Conservation (phyloP, 2,888 invertebrate genomes). For the Malacosoma neustria region DNA sequence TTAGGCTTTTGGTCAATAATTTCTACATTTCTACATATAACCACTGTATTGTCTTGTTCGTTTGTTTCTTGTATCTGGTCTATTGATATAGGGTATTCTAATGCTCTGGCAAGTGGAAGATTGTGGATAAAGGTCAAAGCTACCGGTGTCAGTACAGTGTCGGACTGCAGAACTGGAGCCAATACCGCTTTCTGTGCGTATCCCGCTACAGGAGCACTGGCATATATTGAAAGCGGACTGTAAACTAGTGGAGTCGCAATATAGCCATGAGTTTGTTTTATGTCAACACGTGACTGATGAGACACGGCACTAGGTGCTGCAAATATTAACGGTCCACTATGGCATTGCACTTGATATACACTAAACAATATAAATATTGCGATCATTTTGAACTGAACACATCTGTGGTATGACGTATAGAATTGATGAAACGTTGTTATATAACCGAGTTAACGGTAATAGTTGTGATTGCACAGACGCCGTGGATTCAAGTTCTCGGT, state of each 20-base stretch:
- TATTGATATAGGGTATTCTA: constrained; percentile 44
- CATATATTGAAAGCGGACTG: constrained; percentile 30
- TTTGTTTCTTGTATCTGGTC: constrained; percentile 24
- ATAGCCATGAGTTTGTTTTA: constrained; percentile 41
- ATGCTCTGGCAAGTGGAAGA: constrained; percentile 46
- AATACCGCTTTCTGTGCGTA: constrained; percentile 22
- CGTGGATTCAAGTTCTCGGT: constrained; percentile 61
- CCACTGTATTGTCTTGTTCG: constrained; percentile 7
- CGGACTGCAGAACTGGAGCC: constrained; percentile 28
- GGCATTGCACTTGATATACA: constrained; percentile 28
- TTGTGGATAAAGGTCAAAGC: constrained; percentile 50
- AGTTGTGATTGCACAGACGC: constrained; percentile 27
- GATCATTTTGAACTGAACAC: constrained; percentile 38
- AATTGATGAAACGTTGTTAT: constrained; percentile 42
- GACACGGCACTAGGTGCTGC: constrained; percentile 71
- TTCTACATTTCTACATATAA: constrained; percentile 5
- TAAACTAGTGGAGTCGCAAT: constrained; percentile 41
- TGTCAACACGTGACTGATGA: constrained; percentile 71
- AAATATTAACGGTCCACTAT: constrained; percentile 44
- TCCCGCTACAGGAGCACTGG: constrained; percentile 20
- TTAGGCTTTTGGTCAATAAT: constrained; percentile 4
- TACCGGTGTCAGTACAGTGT: constrained; percentile 40
- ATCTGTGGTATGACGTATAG: constrained; percentile 23
- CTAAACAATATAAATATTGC: constrained; percentile 30
- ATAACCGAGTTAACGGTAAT: constrained; percentile 59